phyloP scores from a whole-genome alignment of 1,140 invertebrate genomes.

The Gonioctena quinquepunctata region DNA sequence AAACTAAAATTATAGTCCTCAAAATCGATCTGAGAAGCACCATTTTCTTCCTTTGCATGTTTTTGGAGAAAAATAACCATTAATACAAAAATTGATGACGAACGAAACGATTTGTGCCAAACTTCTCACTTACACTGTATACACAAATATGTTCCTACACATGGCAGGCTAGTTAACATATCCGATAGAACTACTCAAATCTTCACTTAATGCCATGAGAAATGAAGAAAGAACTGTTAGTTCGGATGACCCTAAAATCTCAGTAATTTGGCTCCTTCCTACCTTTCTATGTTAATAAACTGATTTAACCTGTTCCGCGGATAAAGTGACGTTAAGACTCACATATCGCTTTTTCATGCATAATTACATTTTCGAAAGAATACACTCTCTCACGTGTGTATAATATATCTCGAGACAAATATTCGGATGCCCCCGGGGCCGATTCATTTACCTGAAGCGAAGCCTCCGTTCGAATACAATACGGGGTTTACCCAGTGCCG shows the following conservation, averaged over 20 bases:
- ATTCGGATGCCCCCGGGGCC: background rate
- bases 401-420: background rate
- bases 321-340: background rate
- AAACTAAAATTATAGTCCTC: too few species aligned
- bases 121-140: too few species aligned
- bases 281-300: slow-evolving; percentile 18
- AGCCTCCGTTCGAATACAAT: too few species aligned
- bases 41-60: too few species aligned
- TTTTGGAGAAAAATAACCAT: too few species aligned
- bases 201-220: background rate
- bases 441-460: too few species aligned
- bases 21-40: too few species aligned
- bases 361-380: background rate
- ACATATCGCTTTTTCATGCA: background rate
- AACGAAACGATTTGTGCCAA: too few species aligned
- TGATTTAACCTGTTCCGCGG: slow-evolving; percentile 9
- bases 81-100: too few species aligned
- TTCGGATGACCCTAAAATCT: slow-evolving; percentile 15
- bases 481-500: too few species aligned
- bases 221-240: slow-evolving; percentile 13
- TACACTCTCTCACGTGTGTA: background rate
- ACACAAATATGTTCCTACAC: too few species aligned
- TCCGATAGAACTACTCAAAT: background rate
- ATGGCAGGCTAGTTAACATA: background rate
- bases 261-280: background rate